phyloP scores from a whole-genome alignment of 2,888 invertebrate genomes.

The Epinotia nisella region DNA sequence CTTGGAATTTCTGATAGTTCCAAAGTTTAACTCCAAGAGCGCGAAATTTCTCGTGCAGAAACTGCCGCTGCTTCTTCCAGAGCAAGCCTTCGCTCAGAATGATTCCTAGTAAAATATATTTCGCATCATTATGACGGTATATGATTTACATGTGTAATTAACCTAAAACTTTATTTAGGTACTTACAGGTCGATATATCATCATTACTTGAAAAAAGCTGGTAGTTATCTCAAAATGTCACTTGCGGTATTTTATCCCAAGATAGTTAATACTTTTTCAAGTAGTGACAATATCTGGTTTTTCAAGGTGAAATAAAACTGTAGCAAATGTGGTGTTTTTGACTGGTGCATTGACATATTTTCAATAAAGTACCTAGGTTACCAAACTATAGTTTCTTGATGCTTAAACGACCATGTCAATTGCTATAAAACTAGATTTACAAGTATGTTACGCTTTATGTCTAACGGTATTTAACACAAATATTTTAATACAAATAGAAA shows the following conservation, averaged over 20 bases:
- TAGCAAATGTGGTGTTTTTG: neutral
- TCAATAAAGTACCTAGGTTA: too few species aligned
- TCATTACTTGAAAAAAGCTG: too few species aligned
- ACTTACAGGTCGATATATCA: too few species aligned
- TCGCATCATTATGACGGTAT: neutral
- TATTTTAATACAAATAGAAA: neutral
- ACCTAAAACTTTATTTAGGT: neutral
- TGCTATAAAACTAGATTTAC: too few species aligned
- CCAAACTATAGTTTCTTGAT: too few species aligned
- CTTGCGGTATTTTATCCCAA: too few species aligned
- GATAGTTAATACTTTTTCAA: too few species aligned
- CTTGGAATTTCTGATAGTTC: slow-evolving; percentile 88
- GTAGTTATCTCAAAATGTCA: neutral
- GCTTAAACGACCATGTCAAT: too few species aligned
- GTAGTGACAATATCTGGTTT: too few species aligned
- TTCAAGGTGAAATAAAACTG: too few species aligned
- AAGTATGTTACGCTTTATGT: too few species aligned
- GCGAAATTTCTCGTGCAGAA: slow-evolving; percentile 90
- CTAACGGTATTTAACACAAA: too few species aligned
- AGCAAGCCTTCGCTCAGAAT: slow-evolving; percentile 87
- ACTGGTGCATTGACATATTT: neutral
- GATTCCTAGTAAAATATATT: slow-evolving; percentile 53
- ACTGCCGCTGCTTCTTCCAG: slow-evolving; percentile 93
- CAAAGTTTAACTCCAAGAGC: slow-evolving; percentile 92
- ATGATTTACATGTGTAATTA: neutral